These are phyloP conservation scores for Siderastrea siderea DNA, from an alignment of 92 coral and sea anemone genomes.

Conservation along the genomic window DNA sequence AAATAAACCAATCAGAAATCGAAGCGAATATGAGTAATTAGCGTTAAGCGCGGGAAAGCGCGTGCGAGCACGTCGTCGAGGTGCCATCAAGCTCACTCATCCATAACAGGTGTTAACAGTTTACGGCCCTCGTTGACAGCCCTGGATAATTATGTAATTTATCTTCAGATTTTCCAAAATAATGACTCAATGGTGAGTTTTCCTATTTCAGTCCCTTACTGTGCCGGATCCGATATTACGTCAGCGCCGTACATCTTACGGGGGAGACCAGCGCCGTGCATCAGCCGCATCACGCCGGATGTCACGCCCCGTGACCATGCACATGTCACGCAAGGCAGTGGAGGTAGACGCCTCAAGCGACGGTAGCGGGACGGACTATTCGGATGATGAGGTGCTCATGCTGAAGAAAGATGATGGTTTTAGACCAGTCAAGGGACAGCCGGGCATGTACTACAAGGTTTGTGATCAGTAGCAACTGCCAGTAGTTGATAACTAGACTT, in stretches of 20 bases:
- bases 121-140: too few species aligned
- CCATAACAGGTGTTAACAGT: too few species aligned
- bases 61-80: too few species aligned
- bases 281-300: conserved; percentile 80
- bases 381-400: conserved; percentile 96
- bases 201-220: conserved; percentile 67
- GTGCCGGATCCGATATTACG: conserved; percentile 75
- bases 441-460: conserved; percentile 99
- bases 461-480: not conserved
- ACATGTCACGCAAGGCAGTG: conserved; percentile 94
- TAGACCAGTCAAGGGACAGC: conserved; percentile 97
- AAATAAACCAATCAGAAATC: too few species aligned
- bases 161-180: too few species aligned
- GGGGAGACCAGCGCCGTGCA: conserved; percentile 75
- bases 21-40: too few species aligned
- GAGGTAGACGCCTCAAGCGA: conserved; percentile 91
- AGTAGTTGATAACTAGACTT: too few species aligned
- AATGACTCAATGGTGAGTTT: not conserved
- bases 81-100: too few species aligned
- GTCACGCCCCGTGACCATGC: conserved; percentile 90
- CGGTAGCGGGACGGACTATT: conserved; percentile 97
- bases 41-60: too few species aligned
- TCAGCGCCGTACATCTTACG: conserved; percentile 77
- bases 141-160: too few species aligned
- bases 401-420: conserved; percentile 90